Base-by-base conservation (phyloP, 2,113 vertebrate species). In the Scopus umbretta region DNA sequence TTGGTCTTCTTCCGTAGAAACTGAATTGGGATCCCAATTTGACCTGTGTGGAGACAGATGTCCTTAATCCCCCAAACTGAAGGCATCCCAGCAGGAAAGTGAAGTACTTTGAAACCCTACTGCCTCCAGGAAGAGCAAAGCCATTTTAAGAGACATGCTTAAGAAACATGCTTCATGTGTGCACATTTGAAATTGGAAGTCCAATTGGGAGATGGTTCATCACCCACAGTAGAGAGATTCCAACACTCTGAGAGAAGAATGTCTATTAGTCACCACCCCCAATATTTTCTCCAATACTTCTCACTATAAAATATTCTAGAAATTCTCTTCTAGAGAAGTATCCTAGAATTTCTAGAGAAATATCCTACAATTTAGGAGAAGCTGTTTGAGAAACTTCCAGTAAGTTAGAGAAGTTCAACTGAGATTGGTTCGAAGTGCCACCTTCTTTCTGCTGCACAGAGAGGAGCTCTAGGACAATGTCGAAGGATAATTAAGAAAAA, bases 401-500 rank as follows among this genome's bases (percentile, higher is more conserved):
- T 55, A 90, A 82, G 45, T 82, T 49, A 55, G 5, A 86, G 42
- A 88, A 91, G 32, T 91, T 87, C 17, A 82, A 19, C 6, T 88
- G 36, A 90, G 42, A 38, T 34, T 47, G 45, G 30, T 62, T 83
- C 89, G 49, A 91, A 87, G 32, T 72, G 18, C 11, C 58, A 52
- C 58, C 45, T 78, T 56, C 29, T 81, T 67, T 72, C 52, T 87
- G 34, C 30, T 89, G 52, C 49, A 61, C 0, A 1, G 43, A 79
- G n/a, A 88, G 19, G 23, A 88, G 19, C 27, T 7, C 0, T 71
- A 72, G 83, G 61, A 92, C 53, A 85, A 65, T 72, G 27, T 67
- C 83, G 70, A 62, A 88, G 25, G 14, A 49, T 55, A 90, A 96
- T 79, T 74, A 87, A 75, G 70, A 85, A 89, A 91, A 92, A 92